Base-by-base conservation (phyloP, 2,888 invertebrate species). In the Clepsis dumicolana region DNA sequence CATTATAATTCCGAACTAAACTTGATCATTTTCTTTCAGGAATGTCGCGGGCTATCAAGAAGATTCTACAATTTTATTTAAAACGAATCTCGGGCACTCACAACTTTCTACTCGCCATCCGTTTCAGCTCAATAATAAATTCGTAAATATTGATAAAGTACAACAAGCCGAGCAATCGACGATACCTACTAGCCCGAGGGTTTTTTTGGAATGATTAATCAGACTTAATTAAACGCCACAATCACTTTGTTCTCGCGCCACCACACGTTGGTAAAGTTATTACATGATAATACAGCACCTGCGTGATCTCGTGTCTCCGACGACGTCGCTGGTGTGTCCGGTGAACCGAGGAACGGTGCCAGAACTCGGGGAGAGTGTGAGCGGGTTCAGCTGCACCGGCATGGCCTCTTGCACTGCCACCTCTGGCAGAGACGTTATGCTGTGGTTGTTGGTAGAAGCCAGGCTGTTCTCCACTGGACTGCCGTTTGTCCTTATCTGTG, bases 231-330 rank as follows among this genome's bases (percentile, higher is more conserved):
- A 81, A 84, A 80, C 79, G 75, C 82, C 78, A 72, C 70, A 66
- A 69, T 72, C 68, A 70, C 72, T 71, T 73, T 73, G 72, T 75
- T 73, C 73, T 61, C 44, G 65, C 63, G 41, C 60, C 64, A 56
- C 41, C 64, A 57, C 57, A 65, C 52, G 52, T 18, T 32, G 61
- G 53, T 29, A 12, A 57, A 59, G 62, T 67, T 25, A 38, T 75
- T 95, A 97, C 95, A 96, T 96, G 70, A 97, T 93, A 72, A 94
- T 88, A 88, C 97, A 97, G 90, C 97, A 97, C 82, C 96, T 94
- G 88, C 93, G 96, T 78, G 94, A 95, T 80, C 94, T 94, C 70
- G 94, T 94, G 83, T 97, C 97, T 73, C 96, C 96, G 70, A 97
- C 95, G 71, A 96, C 96, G 77, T 97, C 97, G 79, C 96, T 96